Percentiles rank a stretch among this genome's conserved stretches.
Evolutionary conservation across 2,797 vertebrate species (phyloP).

Genomic region (Philypnodon macrostomus): DNA sequence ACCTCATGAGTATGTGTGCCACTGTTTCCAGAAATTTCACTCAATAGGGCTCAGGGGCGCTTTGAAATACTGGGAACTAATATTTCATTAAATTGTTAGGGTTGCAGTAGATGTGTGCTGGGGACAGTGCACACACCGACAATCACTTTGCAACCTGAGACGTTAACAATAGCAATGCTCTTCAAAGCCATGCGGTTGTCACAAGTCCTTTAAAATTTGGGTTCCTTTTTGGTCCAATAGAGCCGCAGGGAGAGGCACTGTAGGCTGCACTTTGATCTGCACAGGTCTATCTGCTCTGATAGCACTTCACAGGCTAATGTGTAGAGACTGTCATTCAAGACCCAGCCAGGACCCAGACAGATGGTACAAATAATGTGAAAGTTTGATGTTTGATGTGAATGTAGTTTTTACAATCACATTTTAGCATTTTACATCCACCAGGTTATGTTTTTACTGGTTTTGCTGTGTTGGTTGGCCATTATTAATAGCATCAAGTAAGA

Average conservation of each 20-base stretch:
- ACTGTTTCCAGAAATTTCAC: no score
- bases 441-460: no score
- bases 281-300: slow-evolving; percentile 66
- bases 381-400: slow-evolving; percentile 7
- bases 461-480: no score
- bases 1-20: no score
- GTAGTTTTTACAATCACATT: no score
- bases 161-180: slow-evolving; percentile 62
- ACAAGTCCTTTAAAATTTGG: slow-evolving; percentile 63
- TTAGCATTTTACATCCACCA: no score
- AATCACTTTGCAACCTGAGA: slow-evolving; percentile 68
- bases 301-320: slow-evolving; percentile 57
- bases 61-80: slow-evolving; percentile 70
- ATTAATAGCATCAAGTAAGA: no score
- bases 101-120: slow-evolving; percentile 37
- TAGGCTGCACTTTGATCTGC: slow-evolving; percentile 71
- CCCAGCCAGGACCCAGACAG: slow-evolving; percentile 15
- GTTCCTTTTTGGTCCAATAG: slow-evolving; percentile 55
- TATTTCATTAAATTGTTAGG: slow-evolving; percentile 57
- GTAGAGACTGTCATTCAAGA: slow-evolving; percentile 62
- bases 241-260: slow-evolving; percentile 54
- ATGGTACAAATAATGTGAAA: slow-evolving; percentile 48
- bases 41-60: slow-evolving; percentile 59
- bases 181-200: slow-evolving; percentile 73
- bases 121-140: slow-evolving; percentile 41